Base-by-base conservation (phyloP, 1,140 invertebrate species). In the Bicyclus anynana region DNA sequence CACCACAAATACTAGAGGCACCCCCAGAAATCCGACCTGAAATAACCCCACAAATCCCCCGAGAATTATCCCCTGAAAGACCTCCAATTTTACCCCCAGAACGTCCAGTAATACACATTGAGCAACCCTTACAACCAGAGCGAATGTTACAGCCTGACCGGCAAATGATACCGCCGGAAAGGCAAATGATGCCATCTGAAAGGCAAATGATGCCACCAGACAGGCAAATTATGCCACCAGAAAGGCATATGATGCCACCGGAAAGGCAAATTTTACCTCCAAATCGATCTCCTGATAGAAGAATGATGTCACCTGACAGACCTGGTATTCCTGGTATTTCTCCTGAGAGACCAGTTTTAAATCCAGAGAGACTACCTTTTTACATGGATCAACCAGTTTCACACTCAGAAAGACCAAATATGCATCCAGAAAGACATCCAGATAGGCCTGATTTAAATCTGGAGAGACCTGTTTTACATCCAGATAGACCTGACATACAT, bases 1-100 rank as follows among this genome's bases (percentile, higher is more conserved):
- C 46, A 35, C 56, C 58, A 51, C 59, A 56, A 53, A 68, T 63
- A 40, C 51, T 60, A 12, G 57, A 60, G 4, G 67, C 63, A 33
- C 57, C 62, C 17, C 57, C 62, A 16, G 54, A 62, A 17, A 44
- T 67, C 21, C 44, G 60, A 0, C 64, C 62, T 1, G 60, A 72
- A 1, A 6, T 44, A 20, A 48, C 67, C 9, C 68, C 61, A 1
- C 54, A 60, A 18, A 53, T 72, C 27, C 44, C 53, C 33, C 65
- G 63, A 18, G 66, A 71, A 51, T 44, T 72, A 23, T 61, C 53
- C 1, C 66, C 53, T 5, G 54, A 47, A 27, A 47, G 44, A 20
- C 44, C 20, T 18, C 18, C 9, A 1, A 20, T 23, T 44, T 44
- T 44, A n/a, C 17, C 42, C 5, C 17, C 20, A 12, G 42, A 44